Conservation (phyloP, 1,140 invertebrate genomes). For the Sminthurinus signatus region DNA sequence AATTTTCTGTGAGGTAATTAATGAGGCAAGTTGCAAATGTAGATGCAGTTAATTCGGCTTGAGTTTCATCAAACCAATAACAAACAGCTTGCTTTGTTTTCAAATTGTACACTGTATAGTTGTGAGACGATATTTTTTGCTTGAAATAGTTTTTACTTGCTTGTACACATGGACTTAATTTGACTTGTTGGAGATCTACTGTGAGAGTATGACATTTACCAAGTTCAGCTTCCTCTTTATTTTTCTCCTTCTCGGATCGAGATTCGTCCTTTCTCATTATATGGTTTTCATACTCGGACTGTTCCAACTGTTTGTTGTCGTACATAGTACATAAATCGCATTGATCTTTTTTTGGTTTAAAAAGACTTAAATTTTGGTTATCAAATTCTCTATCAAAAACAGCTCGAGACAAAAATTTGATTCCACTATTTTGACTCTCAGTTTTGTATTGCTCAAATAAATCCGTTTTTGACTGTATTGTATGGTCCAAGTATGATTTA, state of each 20-base stretch:
- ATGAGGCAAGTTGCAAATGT: not conserved
- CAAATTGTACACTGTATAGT: constrained; percentile 45
- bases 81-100: constrained; percentile 40
- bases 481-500: constrained; percentile 27
- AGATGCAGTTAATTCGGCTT: not conserved
- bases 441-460: not conserved
- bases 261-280: not conserved
- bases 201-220: not conserved
- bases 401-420: not conserved
- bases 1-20: not conserved
- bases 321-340: constrained; percentile 5
- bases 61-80: constrained; percentile 24
- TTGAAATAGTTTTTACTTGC: constrained; percentile 43
- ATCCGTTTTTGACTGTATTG: not conserved
- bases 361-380: not conserved
- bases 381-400: not conserved
- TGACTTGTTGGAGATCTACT: constrained; percentile 4
- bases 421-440: not conserved
- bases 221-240: not conserved
- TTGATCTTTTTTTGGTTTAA: constrained; percentile 4
- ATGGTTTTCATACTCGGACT: not conserved
- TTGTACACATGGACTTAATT: constrained; percentile 40
- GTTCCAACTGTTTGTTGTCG: not conserved
- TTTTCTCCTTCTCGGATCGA: not conserved
- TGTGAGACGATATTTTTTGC: constrained; percentile 45